Conservation (phyloP, 64 coral and sea anemone genomes). For the Orbicella faveolata region DNA sequence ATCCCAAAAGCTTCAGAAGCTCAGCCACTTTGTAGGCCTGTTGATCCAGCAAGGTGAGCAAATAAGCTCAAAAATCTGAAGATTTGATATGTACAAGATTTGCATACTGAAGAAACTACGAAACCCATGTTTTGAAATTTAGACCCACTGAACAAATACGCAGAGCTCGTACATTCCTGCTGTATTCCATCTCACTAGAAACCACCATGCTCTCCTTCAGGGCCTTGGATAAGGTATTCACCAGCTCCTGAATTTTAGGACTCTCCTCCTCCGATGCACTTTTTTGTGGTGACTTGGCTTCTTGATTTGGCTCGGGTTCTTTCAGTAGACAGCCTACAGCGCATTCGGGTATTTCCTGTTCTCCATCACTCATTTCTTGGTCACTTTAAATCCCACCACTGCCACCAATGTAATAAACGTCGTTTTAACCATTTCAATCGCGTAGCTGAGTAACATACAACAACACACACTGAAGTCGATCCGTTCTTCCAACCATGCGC, state of each 20-base stretch:
- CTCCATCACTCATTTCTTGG: conserved; percentile 12
- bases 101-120: conserved; percentile 47
- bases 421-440: neutral
- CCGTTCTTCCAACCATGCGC: neutral
- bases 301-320: neutral
- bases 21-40: conserved; percentile 49
- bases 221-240: conserved; percentile 19
- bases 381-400: conserved; percentile 8
- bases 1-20: conserved; percentile 21
- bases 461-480: neutral
- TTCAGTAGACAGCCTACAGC: neutral
- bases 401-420: conserved; percentile 52
- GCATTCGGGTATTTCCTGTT: neutral
- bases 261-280: conserved; percentile 7
- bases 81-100: conserved; percentile 17
- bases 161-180: conserved; percentile 34
- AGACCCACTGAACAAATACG: conserved; percentile 25
- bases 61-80: conserved; percentile 26
- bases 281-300: neutral
- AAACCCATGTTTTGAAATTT: conserved; percentile 43
- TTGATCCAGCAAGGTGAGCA: conserved; percentile 52
- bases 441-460: neutral
- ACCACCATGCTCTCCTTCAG: conserved; percentile 17
- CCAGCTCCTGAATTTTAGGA: conserved; percentile 16
- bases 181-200: conserved; percentile 14